phyloP scores from a whole-genome alignment of 2,113 vertebrate genomes.

The Eudyptes chrysolophus region DNA sequence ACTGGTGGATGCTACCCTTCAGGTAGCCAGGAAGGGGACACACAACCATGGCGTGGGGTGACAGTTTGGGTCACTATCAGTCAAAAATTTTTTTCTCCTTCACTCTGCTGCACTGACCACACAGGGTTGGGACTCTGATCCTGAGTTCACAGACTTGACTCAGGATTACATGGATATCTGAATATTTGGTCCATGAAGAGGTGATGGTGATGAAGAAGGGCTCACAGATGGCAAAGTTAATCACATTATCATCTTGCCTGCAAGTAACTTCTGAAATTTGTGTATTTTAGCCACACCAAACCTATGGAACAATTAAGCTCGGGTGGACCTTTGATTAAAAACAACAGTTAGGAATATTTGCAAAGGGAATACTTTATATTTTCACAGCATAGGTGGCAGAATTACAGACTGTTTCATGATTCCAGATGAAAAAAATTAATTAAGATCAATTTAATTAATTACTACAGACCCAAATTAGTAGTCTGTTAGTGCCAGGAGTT shows the following conservation, averaged over 20 bases:
- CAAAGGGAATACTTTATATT: neutral
- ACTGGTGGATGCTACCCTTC: too few relatives aligned
- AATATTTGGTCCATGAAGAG: neutral
- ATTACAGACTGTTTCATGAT: neutral
- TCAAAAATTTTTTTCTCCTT: neutral
- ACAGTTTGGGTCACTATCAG: neutral
- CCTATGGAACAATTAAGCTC: neutral
- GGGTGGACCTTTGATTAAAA: neutral
- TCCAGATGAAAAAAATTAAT: slow-evolving; percentile 1
- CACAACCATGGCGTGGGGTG: rapidly evolving
- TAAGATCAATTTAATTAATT: slow-evolving; percentile 33
- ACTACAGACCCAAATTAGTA: neutral
- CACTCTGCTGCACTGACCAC: neutral
- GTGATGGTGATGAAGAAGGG: neutral
- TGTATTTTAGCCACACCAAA: neutral
- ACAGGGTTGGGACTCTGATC: neutral
- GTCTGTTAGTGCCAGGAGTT: neutral
- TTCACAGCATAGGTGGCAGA: neutral
- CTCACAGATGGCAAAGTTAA: neutral
- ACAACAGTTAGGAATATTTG: neutral
- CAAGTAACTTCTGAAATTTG: neutral
- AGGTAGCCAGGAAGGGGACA: neutral
- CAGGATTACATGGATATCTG: neutral
- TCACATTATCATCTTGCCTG: neutral
- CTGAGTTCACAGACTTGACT: neutral